Evolutionary conservation across 2,113 vertebrate genomes (phyloP), one percentile per base, ranked within the genome.

Genomic region (Notothenia rossii): DNA sequence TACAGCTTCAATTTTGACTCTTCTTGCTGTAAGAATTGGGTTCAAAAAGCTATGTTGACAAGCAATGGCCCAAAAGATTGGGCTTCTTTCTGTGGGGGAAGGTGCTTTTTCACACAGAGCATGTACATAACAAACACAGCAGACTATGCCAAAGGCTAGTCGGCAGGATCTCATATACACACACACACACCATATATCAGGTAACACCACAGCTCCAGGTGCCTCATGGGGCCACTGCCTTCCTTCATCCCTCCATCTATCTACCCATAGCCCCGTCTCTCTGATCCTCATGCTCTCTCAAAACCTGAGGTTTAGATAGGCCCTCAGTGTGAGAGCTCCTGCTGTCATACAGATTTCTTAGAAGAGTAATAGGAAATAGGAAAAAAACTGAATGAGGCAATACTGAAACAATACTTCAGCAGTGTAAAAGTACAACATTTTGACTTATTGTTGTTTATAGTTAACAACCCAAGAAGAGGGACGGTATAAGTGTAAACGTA

Each of bases 121-220:
- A 74, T 22, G 49, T 62, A 77, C 61, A 79, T 64, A 85, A 68
- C 77, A 91, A 86, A 91, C 73, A 78, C 75, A 61, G 72, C 76
- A 87, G 50, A 77, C 40, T 75, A 68, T 82, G 87, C 78, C 77
- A 89, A 88, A 84, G 77, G 90, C 73, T 69, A 86, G 74, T 77
- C 77, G 49, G 83, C 62, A 80, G 76, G 59, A 88, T 87, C 75
- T 89, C 65, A 90, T 71, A 91, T 71, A 65, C 75, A 62, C 72
- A 73, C 75, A 62, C 72, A 73, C 65, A 66, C 65, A 67, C 61
- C 63, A 81, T 76, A 87, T 88, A 79, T 86, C 67, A 22, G 22
- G 22, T 87, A 82, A 82, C 71, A 82, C 83, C 65, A 68, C 50
- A 86, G 68, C 82, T 81, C 60, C 73, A 81, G 79, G 86, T 85